Percentiles rank a stretch among this genome's conserved stretches.
These are phyloP conservation scores for Hartigia nigra DNA, from an alignment of 2,888 invertebrate species.

Conservation along the genomic window DNA sequence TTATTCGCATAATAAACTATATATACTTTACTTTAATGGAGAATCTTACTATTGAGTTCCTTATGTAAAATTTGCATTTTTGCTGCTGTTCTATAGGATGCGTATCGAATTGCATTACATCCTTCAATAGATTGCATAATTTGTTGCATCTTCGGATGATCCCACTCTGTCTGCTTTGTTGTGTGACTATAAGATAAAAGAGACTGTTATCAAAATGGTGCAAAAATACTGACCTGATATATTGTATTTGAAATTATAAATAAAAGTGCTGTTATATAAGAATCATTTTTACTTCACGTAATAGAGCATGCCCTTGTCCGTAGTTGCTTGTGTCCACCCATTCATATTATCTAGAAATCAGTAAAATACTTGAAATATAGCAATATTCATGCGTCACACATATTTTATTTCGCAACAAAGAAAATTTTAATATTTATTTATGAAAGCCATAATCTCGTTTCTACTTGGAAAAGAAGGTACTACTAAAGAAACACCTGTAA, in stretches of 20 bases:
- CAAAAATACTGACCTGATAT: background rate
- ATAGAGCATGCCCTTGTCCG: conserved; percentile 72
- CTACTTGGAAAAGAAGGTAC: background rate
- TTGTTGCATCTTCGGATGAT: conserved; percentile 72
- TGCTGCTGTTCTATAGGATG: conserved; percentile 80
- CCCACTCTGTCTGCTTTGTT: conserved; percentile 69
- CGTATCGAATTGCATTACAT: conserved; percentile 79
- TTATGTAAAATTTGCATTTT: conserved; percentile 76
- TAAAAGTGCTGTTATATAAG: background rate
- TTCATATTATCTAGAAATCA: conserved; percentile 24
- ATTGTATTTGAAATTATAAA: background rate
- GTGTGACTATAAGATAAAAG: conserved; percentile 67
- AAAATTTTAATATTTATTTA: background rate
- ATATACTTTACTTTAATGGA: background rate
- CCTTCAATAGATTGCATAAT: conserved; percentile 72
- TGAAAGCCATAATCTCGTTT: background rate
- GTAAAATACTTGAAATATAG: background rate
- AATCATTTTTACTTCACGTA: conserved; percentile 69
- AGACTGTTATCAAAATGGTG: conserved; percentile 5
- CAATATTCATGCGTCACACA: background rate
- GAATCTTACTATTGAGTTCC: conserved; percentile 73
- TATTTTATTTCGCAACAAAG: background rate
- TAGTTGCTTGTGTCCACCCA: conserved; percentile 71
- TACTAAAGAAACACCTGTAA: background rate
- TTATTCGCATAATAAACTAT: conserved; percentile 23